phyloP scores from a whole-genome alignment of 2,113 vertebrate genomes.

The Eolophus roseicapilla region DNA sequence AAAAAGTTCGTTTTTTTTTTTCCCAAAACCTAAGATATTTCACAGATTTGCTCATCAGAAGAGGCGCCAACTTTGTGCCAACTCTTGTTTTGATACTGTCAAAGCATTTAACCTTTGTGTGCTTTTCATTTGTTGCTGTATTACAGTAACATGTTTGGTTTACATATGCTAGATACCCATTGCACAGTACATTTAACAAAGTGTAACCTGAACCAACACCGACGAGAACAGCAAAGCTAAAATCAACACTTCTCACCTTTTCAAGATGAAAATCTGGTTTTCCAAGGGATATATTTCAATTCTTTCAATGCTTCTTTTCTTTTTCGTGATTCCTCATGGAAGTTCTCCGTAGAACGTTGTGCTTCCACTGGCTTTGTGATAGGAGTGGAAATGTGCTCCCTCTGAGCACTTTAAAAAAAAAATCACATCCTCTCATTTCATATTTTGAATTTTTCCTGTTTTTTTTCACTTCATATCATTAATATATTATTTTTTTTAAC shows the following conservation, averaged over 20 bases:
- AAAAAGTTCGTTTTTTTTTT: background rate
- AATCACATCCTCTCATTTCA: background rate
- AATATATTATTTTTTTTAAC: background rate
- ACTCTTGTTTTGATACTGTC: background rate
- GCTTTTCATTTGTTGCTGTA: background rate
- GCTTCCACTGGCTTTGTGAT: background rate
- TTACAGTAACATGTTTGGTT: background rate
- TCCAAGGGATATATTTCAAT: background rate
- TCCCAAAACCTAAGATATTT: background rate
- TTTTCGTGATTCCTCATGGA: background rate
- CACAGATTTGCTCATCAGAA: background rate
- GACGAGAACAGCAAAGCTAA: background rate
- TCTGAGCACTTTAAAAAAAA: background rate
- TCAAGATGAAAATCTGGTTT: background rate
- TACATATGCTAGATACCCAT: background rate
- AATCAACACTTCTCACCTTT: background rate
- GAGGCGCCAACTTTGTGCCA: background rate
- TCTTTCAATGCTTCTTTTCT: background rate
- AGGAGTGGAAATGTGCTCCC: background rate
- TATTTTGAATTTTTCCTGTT: background rate
- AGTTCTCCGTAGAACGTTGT: background rate
- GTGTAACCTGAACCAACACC: background rate
- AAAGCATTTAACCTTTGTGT: background rate
- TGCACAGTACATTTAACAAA: background rate
- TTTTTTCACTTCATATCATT: conserved; percentile 25